Evolutionary conservation across 2,113 vertebrate genomes (phyloP), one percentile per base, ranked within the genome.

Genomic region (Sciurus niger): DNA sequence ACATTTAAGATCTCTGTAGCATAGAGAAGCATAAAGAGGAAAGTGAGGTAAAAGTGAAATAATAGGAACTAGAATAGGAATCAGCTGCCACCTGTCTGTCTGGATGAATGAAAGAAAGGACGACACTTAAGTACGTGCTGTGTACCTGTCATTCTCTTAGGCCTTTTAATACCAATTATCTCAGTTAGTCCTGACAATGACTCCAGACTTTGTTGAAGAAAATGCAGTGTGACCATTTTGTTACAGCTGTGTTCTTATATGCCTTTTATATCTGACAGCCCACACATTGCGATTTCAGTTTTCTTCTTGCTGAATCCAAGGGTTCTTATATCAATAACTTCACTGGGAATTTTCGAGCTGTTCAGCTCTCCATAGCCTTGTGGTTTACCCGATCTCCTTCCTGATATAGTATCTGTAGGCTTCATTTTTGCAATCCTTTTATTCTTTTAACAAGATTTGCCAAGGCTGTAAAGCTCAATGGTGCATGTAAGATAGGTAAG

Each of bases 361-460:
- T 60, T 73, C 46, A 12, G 51, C 88, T 48, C 74, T 95, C 70
- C 60, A 37, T 8, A 65, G 89, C 40, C 84, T 85, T 88, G 70
- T 60, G 76, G 37, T 76, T 90, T 72, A 68, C 55, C 40, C 34
- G 37, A 11, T 34, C 40, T 0, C 13, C 60, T 48, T 51, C 46
- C 85, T 73, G 80, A 80, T 32, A 87, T 84, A 67, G 34, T 37
- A 9, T 68, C 91, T 79, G 3, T 53, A 40, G 2, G 1, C 78
- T 92, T 94, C 58, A 24, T 91, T 83, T 79, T 74, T 82, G 37
- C 13, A 72, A 24, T 78, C 58, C 70, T 78, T 70, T 48, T 65
- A 58, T 90, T 86, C 84, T 93, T 93, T 82, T 79, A 96, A 77
- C 1, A 77, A 95, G 90, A 84, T 67, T 78, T 95, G 94, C 43